Evolutionary conservation across 2,888 invertebrate species (phyloP), one percentile per base, ranked within the genome.

Genomic region (Poecilobothrus nobilitatus): DNA sequence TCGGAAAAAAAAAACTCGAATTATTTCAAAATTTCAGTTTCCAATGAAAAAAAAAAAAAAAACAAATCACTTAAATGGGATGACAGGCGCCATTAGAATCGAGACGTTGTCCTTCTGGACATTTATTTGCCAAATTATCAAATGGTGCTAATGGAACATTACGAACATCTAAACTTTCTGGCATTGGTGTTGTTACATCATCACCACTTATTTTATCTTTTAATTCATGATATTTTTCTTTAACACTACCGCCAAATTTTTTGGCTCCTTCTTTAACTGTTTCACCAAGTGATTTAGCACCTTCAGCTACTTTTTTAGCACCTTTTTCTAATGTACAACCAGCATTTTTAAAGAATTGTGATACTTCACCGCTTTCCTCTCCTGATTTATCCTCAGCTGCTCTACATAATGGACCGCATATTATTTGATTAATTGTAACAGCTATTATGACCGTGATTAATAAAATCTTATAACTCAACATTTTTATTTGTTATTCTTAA

Each of bases 271-370:
- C 76, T 70, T 78, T 78, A 18, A 80, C 72, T 8, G 79, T 78
- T 22, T 70, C 72, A 66, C 79, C 78, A 9, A 79, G 20, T 53
- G 78, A 76, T 68, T 79, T 78, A 20, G 80, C 78, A 69, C 77
- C 76, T 44, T 77, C 77, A 15, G 76, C 74, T 2, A 78, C 74
- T 65, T 77, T 77, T 61, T 72, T 75, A 10, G 78, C 79, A 0
- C 77, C 75, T 15, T 76, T 76, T 68, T 79, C 78, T 22, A 80
- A 74, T 68, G 75, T 74, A 44, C 79, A 80, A 15, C 79, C 79
- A 10, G 79, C 74, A 63, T 73, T 78, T 69, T 78, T 78, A 37
- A 80, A 75, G 66, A 79, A 75, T 22, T 76, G 74, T 6, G 75
- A 72, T n/a, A 79, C 75, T 27, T 77, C 76, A 65, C 77, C 75